A percentile compares a stretch with the other conserved stretches of the same genome.
These are phyloP conservation scores for Andrena camellia DNA, from an alignment of 2,888 invertebrate species.

Conservation along the genomic window DNA sequence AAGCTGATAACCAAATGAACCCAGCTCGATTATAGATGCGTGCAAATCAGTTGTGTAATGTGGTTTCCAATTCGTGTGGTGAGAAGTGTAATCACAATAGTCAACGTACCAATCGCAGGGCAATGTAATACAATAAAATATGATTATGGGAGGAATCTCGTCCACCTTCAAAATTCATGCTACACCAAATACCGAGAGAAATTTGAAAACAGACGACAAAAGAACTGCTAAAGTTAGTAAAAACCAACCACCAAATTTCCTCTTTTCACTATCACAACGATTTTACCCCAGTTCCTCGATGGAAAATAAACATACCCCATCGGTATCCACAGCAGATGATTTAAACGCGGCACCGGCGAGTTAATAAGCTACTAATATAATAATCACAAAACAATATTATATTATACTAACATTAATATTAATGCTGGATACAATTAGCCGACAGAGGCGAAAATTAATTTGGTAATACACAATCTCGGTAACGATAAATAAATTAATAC, in stretches of 20 bases:
- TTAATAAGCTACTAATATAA: constrained; percentile 25
- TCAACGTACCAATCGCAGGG: not conserved
- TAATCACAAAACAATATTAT: not conserved
- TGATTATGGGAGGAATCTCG: no score
- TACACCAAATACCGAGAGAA: not conserved
- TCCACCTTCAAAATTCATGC: no score
- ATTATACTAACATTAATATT: constrained; percentile 8
- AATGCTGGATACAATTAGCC: constrained; percentile 18
- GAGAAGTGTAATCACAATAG: no score
- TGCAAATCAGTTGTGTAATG: no score
- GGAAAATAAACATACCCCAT: not conserved
- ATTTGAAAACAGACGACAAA: not conserved
- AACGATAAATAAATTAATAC: constrained; percentile 3
- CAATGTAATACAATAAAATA: not conserved
- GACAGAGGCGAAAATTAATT: constrained; percentile 30
- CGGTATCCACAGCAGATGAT: not conserved
- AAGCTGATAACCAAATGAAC: no score
- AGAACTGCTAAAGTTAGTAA: not conserved
- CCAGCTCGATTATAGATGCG: no score
- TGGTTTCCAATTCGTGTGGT: no score
- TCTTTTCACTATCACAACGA: not conserved
- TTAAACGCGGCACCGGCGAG: not conserved
- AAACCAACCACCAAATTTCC: not conserved
- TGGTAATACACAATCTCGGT: constrained; percentile 21
- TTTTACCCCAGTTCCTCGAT: no score